Conservation (phyloP, 2,888 invertebrate genomes). For the Mactromeris polynyma region DNA sequence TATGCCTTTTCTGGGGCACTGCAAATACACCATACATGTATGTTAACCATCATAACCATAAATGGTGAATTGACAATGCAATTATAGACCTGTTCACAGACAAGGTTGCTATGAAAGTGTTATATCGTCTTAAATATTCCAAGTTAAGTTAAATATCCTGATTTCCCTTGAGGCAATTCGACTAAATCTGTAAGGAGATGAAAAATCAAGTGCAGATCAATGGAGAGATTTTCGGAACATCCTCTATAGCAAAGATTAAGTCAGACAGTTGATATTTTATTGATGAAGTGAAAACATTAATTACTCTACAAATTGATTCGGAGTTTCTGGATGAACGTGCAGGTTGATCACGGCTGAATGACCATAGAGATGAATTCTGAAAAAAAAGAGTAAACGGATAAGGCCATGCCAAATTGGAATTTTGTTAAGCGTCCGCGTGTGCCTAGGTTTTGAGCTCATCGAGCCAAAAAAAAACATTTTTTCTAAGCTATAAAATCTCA, state of each 20-base stretch:
- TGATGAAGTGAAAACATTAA: conserved; percentile 12
- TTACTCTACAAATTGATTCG: neutral
- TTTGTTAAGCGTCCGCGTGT: too few species aligned
- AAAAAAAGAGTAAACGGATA: conserved; percentile 35
- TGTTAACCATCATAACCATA: too few species aligned
- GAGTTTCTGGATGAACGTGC: neutral
- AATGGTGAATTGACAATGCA: too few species aligned
- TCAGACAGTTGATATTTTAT: neutral
- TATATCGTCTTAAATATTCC: neutral
- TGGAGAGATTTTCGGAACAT: neutral
- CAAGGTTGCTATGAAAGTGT: neutral
- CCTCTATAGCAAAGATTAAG: neutral
- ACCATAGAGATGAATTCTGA: conserved; percentile 66
- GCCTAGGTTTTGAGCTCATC: too few species aligned
- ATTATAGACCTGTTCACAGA: neutral
- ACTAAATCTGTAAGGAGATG: neutral
- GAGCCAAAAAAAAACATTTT: too few species aligned
- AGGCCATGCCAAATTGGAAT: too few species aligned
- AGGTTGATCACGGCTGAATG: conserved; percentile 27
- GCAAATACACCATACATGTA: too few species aligned
- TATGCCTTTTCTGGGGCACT: too few species aligned
- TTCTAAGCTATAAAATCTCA: too few species aligned
- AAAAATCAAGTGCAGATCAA: neutral
- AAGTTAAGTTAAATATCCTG: neutral
- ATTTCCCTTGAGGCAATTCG: neutral